phyloP scores from a whole-genome alignment of 2,888 invertebrate genomes.

The Oithona nana region DNA sequence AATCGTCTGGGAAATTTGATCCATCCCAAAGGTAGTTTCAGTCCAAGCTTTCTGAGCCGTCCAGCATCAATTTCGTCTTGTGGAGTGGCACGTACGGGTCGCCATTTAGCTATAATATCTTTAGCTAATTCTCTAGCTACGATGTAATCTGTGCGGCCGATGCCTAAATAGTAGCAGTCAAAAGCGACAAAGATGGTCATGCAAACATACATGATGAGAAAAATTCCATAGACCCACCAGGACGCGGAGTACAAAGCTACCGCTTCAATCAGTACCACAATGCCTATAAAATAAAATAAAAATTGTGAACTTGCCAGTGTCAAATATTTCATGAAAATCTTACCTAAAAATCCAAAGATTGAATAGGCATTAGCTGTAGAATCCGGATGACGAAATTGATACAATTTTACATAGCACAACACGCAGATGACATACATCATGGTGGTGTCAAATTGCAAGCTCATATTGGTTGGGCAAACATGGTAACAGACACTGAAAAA shows the following conservation, averaged over 20 bases:
- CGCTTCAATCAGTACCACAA: slow-evolving; percentile 6
- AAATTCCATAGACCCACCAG: background rate
- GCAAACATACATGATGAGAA: slow-evolving; percentile 2
- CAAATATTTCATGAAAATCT: too few relatives aligned
- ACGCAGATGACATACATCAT: slow-evolving; percentile 15
- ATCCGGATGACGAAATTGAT: slow-evolving; percentile 14
- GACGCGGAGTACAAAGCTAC: background rate
- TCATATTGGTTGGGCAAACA: slow-evolving; percentile 13
- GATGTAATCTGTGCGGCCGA: background rate
- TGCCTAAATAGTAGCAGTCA: slow-evolving; percentile 12
- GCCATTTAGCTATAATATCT: background rate
- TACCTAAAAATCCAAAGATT: background rate
- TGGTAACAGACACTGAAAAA: slow-evolving; percentile 14
- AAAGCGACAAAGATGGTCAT: slow-evolving; percentile 12
- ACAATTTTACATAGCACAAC: slow-evolving; percentile 1
- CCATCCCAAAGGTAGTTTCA: background rate
- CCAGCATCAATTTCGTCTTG: background rate
- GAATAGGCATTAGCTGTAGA: slow-evolving; percentile 11
- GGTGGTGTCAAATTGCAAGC: slow-evolving; percentile 10
- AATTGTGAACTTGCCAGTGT: too few relatives aligned
- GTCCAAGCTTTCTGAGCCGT: background rate
- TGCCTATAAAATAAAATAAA: background rate
- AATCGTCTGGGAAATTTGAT: background rate
- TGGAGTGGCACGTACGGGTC: background rate
- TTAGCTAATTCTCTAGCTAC: background rate